These are phyloP conservation scores for Schlechtendalia chinensis DNA, from an alignment of 1,140 invertebrate genomes.

Conservation along the genomic window DNA sequence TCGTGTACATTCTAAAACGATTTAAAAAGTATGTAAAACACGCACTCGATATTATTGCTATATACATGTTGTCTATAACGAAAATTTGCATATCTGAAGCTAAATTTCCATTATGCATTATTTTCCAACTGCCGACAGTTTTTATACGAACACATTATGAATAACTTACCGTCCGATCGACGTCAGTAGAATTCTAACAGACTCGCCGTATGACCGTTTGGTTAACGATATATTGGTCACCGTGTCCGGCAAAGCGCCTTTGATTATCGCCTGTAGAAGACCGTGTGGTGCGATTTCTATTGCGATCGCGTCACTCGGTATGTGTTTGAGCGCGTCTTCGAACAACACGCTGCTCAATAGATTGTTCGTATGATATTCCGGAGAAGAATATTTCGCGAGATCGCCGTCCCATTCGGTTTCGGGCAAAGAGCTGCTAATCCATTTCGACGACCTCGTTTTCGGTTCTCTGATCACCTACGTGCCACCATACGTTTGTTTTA, in stretches of 20 bases:
- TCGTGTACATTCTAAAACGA: slow-evolving; percentile 7
- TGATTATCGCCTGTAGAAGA: slow-evolving; percentile 63
- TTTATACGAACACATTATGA: too few species aligned
- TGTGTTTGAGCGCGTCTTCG: slow-evolving; percentile 61
- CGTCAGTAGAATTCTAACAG: slow-evolving; percentile 59
- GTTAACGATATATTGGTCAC: slow-evolving; percentile 63
- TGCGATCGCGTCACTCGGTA: slow-evolving; percentile 62
- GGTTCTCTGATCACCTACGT: slow-evolving; percentile 60
- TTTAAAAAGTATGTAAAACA: too few species aligned
- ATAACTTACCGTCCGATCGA: slow-evolving; percentile 61
- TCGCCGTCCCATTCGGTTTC: slow-evolving; percentile 56
- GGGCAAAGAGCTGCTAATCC: slow-evolving; percentile 66
- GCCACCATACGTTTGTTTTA: too few species aligned
- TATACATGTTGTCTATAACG: too few species aligned
- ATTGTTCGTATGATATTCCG: slow-evolving; percentile 70
- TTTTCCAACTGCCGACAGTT: too few species aligned
- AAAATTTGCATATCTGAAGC: too few species aligned
- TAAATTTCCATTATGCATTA: too few species aligned
- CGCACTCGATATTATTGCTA: too few species aligned
- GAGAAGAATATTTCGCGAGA: slow-evolving; percentile 60
- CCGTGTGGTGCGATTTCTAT: slow-evolving; percentile 65
- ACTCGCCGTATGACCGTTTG: slow-evolving; percentile 58
- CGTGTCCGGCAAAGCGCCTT: slow-evolving; percentile 58
- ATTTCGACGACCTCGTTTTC: slow-evolving; percentile 60
- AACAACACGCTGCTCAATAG: slow-evolving; percentile 64